Conservation (phyloP, 1,140 invertebrate genomes). For the Ceratoteleas bidentatus region DNA sequence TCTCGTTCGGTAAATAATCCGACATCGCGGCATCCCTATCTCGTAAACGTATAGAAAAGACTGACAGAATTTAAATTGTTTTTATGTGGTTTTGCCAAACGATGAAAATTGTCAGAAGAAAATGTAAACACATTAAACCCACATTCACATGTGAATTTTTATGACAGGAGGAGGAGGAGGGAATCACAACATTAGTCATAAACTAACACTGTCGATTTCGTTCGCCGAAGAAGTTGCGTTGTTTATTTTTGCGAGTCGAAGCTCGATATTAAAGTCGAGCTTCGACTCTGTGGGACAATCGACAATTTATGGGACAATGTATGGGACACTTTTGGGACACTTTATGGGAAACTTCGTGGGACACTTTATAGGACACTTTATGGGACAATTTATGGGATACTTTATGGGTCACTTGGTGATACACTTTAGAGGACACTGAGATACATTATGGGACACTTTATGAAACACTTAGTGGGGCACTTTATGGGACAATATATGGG, state of each 20-base stretch:
- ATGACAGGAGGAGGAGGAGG: background rate
- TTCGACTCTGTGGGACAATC: no score
- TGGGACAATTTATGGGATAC: no score
- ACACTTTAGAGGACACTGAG: no score
- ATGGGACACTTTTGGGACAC: no score
- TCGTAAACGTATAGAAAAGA: background rate
- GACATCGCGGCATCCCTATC: background rate
- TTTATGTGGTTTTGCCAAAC: background rate
- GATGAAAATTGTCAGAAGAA: background rate
- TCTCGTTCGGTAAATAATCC: conserved; percentile 5
- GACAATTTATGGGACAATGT: no score
- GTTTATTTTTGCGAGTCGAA: background rate
- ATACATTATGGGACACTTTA: no score
- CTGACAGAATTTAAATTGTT: conserved; percentile 2
- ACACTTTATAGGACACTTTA: no score
- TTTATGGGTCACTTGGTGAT: no score
- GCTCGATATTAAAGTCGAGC: background rate
- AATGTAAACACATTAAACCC: background rate
- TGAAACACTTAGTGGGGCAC: no score
- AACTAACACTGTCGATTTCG: background rate
- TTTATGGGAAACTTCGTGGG: no score
- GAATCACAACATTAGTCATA: background rate
- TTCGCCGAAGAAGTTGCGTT: background rate
- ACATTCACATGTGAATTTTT: background rate
- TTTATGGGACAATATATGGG: no score